These are phyloP conservation scores for Phalloptychus januarius DNA, from an alignment of 2,797 vertebrate genomes.

Conservation along the genomic window DNA sequence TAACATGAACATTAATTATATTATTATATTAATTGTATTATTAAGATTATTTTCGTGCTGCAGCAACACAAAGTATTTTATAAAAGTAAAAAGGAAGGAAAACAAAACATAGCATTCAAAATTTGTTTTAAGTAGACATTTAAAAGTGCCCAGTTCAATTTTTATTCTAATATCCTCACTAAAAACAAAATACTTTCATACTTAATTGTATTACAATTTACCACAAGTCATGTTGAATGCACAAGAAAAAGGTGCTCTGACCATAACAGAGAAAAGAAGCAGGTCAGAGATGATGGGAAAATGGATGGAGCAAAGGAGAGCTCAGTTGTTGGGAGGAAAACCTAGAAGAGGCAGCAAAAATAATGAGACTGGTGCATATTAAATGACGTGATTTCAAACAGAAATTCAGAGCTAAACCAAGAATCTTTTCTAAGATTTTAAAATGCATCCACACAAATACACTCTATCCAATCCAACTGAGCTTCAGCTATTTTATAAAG, in stretches of 20 bases:
- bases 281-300: background rate
- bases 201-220: no score
- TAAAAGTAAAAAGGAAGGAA: background rate
- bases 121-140: background rate
- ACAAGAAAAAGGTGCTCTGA: background rate
- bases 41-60: background rate
- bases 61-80: background rate
- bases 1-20: background rate
- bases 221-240: background rate
- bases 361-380: background rate
- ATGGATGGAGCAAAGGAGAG: background rate
- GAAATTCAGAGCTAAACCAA: background rate
- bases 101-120: background rate
- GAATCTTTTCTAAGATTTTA: background rate
- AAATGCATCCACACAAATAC: background rate
- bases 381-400: background rate
- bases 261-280: background rate
- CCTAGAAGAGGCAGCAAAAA: background rate
- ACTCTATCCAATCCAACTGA: background rate
- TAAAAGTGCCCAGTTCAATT: background rate
- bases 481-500: background rate
- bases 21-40: background rate
- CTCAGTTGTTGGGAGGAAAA: background rate
- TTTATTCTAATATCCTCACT: background rate
- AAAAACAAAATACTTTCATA: background rate